Percentiles rank a stretch among this genome's conserved stretches.
Evolutionary conservation across 2,888 invertebrate species (phyloP).

Genomic region (Thymelicus acteon): DNA sequence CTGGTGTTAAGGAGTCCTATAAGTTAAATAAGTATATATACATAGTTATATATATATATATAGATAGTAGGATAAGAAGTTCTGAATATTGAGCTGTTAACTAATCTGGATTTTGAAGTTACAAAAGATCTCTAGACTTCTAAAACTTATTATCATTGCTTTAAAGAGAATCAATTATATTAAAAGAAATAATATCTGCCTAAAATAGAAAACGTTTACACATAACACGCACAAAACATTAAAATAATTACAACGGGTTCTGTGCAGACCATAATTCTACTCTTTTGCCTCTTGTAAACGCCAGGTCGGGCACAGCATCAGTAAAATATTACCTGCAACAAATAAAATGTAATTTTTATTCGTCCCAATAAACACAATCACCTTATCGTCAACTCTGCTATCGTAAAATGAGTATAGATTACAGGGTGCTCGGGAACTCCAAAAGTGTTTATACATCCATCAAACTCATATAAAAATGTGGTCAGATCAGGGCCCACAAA

Average conservation of each 20-base stretch:
- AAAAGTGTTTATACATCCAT: conserved; percentile 52
- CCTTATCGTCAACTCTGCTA: conserved; percentile 29
- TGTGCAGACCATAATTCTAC: background rate
- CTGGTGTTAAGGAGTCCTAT: conserved; percentile 31
- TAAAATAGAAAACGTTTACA: too few species aligned
- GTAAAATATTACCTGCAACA: conserved; percentile 26
- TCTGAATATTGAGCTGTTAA: too few species aligned
- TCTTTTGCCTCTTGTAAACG: background rate
- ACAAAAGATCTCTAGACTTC: too few species aligned
- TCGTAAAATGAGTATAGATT: conserved; percentile 37
- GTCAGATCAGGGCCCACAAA: conserved; percentile 49
- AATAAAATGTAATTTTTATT: conserved; percentile 16
- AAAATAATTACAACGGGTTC: too few species aligned
- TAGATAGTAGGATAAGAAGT: too few species aligned
- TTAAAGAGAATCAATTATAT: too few species aligned
- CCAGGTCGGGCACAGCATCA: background rate
- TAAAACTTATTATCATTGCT: too few species aligned
- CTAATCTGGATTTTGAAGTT: too few species aligned
- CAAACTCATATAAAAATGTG: conserved; percentile 54
- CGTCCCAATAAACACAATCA: background rate
- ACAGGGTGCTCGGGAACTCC: conserved; percentile 36
- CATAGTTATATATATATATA: too few species aligned
- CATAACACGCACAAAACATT: too few species aligned
- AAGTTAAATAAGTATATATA: too few species aligned
- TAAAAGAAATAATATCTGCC: too few species aligned